Conservation (phyloP, 2,113 vertebrate species). For the Nematolebias whitei region DNA sequence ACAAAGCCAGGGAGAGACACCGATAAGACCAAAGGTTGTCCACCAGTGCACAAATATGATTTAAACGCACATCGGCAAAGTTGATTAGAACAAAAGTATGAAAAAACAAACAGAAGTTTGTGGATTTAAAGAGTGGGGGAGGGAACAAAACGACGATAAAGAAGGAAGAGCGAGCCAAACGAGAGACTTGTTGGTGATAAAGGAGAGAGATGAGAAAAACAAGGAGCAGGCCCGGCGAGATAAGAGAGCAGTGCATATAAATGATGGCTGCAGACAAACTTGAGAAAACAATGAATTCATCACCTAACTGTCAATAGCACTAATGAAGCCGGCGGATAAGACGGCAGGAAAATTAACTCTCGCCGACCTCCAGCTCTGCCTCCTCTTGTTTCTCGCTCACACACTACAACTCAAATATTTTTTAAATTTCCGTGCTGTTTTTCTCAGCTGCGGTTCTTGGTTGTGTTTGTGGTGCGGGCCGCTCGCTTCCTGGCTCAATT, state of each 20-base stretch:
- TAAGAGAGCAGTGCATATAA: constrained; percentile 56
- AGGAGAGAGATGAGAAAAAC: constrained; percentile 37
- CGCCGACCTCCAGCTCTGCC: constrained; percentile 49
- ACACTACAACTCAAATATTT: not conserved
- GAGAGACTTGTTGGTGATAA: constrained; percentile 21
- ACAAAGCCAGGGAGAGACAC: constrained; percentile 21
- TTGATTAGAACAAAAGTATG: constrained; percentile 1
- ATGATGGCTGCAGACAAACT: constrained; percentile 67
- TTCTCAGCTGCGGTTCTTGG: not conserved
- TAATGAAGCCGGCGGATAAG: constrained; percentile 79
- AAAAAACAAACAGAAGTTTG: constrained; percentile 1
- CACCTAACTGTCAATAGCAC: constrained; percentile 73
- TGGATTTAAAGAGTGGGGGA: constrained; percentile 1
- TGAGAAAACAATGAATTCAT: constrained; percentile 77
- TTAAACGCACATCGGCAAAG: too few relatives aligned
- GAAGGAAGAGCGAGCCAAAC: not conserved
- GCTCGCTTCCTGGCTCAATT: constrained; percentile 70
- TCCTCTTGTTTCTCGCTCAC: not conserved
- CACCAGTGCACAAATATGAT: not conserved
- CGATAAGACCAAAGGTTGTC: constrained; percentile 19
- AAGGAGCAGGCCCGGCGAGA: constrained; percentile 42
- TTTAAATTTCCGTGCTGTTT: not conserved
- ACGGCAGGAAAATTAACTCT: constrained; percentile 75
- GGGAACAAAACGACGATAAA: constrained; percentile 4
- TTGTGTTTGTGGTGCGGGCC: not conserved